A percentile compares a stretch with the other conserved stretches of the same genome.
These are phyloP conservation scores for Syngnathus rostellatus DNA, from an alignment of 2,797 vertebrate genomes.

Conservation along the genomic window DNA sequence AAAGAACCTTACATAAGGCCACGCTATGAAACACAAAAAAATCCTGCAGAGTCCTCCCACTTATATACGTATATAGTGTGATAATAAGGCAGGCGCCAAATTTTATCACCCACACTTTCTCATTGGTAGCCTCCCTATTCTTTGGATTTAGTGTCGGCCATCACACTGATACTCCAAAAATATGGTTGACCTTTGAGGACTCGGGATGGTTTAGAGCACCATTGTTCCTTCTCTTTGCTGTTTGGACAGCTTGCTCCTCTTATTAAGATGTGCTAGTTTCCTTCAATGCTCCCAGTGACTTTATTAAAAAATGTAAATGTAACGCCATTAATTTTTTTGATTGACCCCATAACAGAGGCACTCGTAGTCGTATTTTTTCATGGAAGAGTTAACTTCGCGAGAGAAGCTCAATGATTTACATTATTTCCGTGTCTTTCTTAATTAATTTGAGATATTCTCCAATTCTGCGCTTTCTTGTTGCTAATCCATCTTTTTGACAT, in stretches of 20 bases:
- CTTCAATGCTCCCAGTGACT: conserved; percentile 84
- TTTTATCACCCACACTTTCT: conserved; percentile 39
- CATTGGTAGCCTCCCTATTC: conserved; percentile 39
- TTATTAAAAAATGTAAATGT: conserved; percentile 92
- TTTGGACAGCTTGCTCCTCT: conserved; percentile 49
- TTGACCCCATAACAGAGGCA: conserved; percentile 80
- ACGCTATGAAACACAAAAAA: conserved; percentile 30
- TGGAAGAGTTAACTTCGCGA: conserved; percentile 81
- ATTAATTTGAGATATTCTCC: conserved; percentile 3
- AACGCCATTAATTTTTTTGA: conserved; percentile 81
- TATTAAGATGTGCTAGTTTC: conserved; percentile 85
- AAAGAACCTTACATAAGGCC: conserved; percentile 35
- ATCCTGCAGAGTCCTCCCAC: conserved; percentile 26
- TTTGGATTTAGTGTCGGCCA: conserved; percentile 58
- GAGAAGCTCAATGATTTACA: conserved; percentile 73
- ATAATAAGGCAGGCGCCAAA: conserved; percentile 37
- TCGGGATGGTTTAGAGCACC: conserved; percentile 39
- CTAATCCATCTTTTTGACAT: not conserved
- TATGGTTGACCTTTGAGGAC: conserved; percentile 71
- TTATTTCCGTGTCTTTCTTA: conserved; percentile 51
- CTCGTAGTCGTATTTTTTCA: conserved; percentile 75
- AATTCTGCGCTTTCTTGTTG: conserved; percentile 15
- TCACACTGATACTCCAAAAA: conserved; percentile 65
- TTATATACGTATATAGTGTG: conserved; percentile 32
- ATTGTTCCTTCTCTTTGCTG: conserved; percentile 38